Conservation (phyloP, 2,888 invertebrate species). For the Xanthia icteritia region DNA sequence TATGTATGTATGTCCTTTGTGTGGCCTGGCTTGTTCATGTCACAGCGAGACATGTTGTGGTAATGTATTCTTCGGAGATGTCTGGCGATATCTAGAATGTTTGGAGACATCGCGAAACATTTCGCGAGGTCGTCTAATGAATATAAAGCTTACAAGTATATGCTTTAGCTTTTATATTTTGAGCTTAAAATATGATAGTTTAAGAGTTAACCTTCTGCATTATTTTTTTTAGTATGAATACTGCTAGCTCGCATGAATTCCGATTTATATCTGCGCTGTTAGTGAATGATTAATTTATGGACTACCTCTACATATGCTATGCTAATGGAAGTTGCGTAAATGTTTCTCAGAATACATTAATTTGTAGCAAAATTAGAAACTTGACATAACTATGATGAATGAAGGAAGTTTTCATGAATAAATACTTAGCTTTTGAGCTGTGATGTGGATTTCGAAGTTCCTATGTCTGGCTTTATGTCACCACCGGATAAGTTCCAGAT, state of each 20-base stretch:
- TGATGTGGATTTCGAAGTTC: neutral
- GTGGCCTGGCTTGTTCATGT: neutral
- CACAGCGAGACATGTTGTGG: neutral
- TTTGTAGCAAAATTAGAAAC: conserved; percentile 5
- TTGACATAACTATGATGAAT: neutral
- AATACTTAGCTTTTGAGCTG: neutral
- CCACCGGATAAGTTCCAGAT: neutral
- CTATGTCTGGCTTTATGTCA: neutral
- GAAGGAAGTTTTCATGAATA: neutral
- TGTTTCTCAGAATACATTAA: neutral
- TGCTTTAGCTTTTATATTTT: neutral
- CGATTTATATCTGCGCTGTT: conserved; percentile 1
- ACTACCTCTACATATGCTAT: neutral
- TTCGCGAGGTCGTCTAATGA: neutral
- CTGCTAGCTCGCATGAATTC: neutral
- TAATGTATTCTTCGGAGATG: neutral
- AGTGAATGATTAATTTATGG: conserved; percentile 14
- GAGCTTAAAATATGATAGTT: neutral
- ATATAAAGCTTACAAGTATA: neutral
- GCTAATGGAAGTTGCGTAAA: neutral
- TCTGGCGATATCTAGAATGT: neutral
- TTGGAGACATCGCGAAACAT: neutral
- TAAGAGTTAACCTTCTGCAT: neutral
- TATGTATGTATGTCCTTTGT: neutral
- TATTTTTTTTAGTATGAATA: neutral